Percentiles rank a stretch among this genome's conserved stretches.
phyloP scores from a whole-genome alignment of 2,888 invertebrate species.

The Spatulosminthurus flaviceps region DNA sequence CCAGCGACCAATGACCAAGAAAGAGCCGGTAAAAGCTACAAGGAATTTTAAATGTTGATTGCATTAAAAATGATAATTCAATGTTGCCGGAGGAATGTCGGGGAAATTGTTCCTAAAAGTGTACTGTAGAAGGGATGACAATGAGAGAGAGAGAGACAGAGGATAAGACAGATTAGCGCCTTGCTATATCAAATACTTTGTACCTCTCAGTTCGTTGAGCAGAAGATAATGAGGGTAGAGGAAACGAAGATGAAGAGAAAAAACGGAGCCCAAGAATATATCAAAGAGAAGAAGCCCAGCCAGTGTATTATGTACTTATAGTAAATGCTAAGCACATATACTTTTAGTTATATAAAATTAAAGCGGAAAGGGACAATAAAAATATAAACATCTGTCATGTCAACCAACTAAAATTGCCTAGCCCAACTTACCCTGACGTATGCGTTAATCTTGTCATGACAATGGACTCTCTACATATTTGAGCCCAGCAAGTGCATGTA shows the following conservation, averaged over 20 bases:
- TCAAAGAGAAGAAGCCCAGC: background rate
- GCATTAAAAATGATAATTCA: slow-evolving; percentile 31
- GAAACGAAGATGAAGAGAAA: slow-evolving; percentile 14
- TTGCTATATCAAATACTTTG: background rate
- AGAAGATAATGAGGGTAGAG: background rate
- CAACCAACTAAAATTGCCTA: slow-evolving; percentile 41
- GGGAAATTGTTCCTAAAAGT: background rate
- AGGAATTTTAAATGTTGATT: slow-evolving; percentile 25
- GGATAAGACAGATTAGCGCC: slow-evolving; percentile 23
- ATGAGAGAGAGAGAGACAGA: slow-evolving; percentile 8
- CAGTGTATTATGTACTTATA: background rate
- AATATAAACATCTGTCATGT: slow-evolving; percentile 39
- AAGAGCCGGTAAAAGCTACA: slow-evolving; percentile 5
- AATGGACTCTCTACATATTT: background rate
- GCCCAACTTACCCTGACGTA: slow-evolving; percentile 44
- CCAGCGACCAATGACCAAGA: slow-evolving; percentile 8
- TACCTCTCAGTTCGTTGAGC: background rate
- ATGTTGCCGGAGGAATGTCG: slow-evolving; percentile 14
- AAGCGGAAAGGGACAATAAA: slow-evolving; percentile 33
- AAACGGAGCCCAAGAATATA: slow-evolving; percentile 22
- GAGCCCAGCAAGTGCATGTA: too few species aligned
- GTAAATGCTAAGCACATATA: background rate
- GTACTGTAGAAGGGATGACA: background rate
- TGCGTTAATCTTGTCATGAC: slow-evolving; percentile 38
- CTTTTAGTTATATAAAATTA: background rate